Evolutionary conservation across 2,888 invertebrate species (phyloP).

Genomic region (Eristalinus sepulchralis): DNA sequence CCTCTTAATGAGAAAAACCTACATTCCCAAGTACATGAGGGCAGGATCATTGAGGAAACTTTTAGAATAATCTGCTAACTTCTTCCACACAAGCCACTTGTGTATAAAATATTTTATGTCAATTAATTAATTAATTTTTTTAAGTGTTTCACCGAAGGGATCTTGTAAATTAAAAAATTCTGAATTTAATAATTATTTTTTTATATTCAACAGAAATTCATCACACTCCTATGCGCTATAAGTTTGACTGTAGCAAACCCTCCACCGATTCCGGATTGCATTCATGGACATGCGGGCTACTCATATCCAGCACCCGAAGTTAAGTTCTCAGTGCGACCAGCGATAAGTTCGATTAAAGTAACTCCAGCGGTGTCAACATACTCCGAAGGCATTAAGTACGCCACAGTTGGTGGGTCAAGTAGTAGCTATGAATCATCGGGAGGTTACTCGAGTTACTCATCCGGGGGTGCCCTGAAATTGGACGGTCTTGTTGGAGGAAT

Average conservation of each 20-base stretch:
- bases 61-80: too few relatives aligned
- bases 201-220: constrained; percentile 73
- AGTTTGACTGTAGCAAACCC: constrained; percentile 74
- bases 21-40: too few relatives aligned
- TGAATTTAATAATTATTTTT: background rate
- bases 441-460: constrained; percentile 76
- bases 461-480: constrained; percentile 74
- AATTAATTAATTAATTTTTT: too few relatives aligned
- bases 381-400: constrained; percentile 78
- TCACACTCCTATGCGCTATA: constrained; percentile 76
- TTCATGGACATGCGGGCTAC: constrained; percentile 81
- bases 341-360: constrained; percentile 75
- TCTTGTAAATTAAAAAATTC: background rate
- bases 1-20: too few relatives aligned
- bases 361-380: constrained; percentile 77
- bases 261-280: constrained; percentile 77
- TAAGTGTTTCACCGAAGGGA: too few relatives aligned
- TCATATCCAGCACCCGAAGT: constrained; percentile 83
- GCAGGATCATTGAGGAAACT: too few relatives aligned
- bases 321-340: constrained; percentile 81
- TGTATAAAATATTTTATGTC: too few relatives aligned
- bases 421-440: constrained; percentile 77
- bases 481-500: constrained; percentile 75
- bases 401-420: constrained; percentile 76
- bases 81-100: too few relatives aligned